Base-by-base conservation (phyloP, 2,797 vertebrate species). In the Melanotaenia trifasciata region DNA sequence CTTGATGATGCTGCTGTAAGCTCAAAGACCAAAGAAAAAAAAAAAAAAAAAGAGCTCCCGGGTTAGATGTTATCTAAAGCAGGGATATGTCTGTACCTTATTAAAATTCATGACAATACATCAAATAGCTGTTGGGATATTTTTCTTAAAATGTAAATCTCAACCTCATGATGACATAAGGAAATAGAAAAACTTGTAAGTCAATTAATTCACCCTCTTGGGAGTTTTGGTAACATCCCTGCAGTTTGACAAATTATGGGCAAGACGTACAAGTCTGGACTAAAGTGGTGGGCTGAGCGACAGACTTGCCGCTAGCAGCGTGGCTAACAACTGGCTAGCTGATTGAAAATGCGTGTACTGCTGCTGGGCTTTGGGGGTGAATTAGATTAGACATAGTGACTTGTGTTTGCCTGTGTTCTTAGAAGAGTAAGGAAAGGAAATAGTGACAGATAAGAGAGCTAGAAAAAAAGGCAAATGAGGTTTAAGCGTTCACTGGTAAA, bases 271-370 rank as follows among this genome's bases (percentile, higher is more conserved):
- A 43, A 43, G 36, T 35, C 12, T 36, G 43, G 51, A 28, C 50
- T 54, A 30, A 63, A 50, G 63, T 7, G 16, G 20, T 45, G 18
- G 16, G n/a, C 16, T n/a, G 33, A 76, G 43, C 14, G 32, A 33
- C 47, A 65, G 22, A 28, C 22, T 53, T 35, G 47, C 58, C n/a
- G 2, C 40, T 16, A 43, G 38, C 24, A 11, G 35, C 5, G 9
- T 36, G 12, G 22, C 67, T 58, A 63, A 73, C 50, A 51, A 68
- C 33, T 72, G 35, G 43, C 30, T 45, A 54, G 64, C 33, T 72
- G 70, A 88, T 72, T 79, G 62, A 67, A 81, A 57, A 76, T 71
- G 64, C 72, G 74, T 64, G 67, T 64, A 51, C 35, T 66, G 67
- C 50, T 72, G 43, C 38, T 65, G 53, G 64, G 70, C 57, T 85